These are phyloP conservation scores for Pocillopora damicornis DNA, from an alignment of 64 coral and sea anemone genomes.

Conservation along the genomic window DNA sequence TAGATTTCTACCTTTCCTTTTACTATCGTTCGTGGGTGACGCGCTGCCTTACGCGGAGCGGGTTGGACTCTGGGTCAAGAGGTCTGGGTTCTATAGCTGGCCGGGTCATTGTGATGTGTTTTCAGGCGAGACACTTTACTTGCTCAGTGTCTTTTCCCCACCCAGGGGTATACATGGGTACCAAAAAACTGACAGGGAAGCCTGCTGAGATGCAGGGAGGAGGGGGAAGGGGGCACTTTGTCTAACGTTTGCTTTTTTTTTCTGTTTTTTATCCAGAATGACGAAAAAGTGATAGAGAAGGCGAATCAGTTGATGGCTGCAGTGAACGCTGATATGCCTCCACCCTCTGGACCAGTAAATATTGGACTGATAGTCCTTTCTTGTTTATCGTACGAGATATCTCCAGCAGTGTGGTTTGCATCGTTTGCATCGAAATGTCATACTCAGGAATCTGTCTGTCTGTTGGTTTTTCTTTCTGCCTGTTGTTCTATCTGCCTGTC, in stretches of 20 bases:
- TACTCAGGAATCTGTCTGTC: neutral
- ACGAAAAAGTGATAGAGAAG: conserved; percentile 75
- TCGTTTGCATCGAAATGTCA: neutral
- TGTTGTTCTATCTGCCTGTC: neutral
- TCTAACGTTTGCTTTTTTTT: neutral
- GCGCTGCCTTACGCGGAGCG: too few relatives aligned
- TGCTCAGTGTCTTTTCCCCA: too few relatives aligned
- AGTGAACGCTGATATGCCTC: conserved; percentile 43
- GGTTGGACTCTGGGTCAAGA: too few relatives aligned
- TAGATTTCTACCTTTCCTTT: too few relatives aligned
- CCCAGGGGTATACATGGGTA: too few relatives aligned
- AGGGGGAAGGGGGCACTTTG: neutral
- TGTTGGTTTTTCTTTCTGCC: neutral
- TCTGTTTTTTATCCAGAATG: conserved; percentile 18
- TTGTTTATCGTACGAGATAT: neutral
- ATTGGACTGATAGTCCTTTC: neutral
- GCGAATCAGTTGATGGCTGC: conserved; percentile 72
- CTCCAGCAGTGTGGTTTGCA: neutral
- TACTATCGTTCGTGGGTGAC: too few relatives aligned
- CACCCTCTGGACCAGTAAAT: conserved; percentile 61
- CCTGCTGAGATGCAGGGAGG: too few relatives aligned
- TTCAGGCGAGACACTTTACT: too few relatives aligned
- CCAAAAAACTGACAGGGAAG: too few relatives aligned
- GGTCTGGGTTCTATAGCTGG: too few relatives aligned
- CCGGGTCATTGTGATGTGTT: too few relatives aligned